These are phyloP conservation scores for Python bivittatus DNA, from an alignment of 2,113 vertebrate genomes.

Conservation along the genomic window DNA sequence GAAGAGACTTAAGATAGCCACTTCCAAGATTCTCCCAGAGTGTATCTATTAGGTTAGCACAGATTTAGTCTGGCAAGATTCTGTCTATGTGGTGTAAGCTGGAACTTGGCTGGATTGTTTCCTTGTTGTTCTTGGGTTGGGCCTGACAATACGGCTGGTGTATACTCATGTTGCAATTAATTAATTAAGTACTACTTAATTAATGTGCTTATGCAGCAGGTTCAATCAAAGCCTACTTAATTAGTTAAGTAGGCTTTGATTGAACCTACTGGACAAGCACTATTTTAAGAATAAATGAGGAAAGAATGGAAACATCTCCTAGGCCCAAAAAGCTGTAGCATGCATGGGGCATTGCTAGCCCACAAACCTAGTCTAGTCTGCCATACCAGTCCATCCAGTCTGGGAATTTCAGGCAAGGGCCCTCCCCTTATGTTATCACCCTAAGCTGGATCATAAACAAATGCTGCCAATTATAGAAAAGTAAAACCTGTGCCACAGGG, in stretches of 20 bases:
- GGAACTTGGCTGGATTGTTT: too few species aligned
- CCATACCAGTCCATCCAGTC: not conserved
- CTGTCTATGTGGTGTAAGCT: too few species aligned
- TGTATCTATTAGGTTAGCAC: too few species aligned
- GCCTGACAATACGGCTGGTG: too few species aligned
- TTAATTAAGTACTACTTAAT: too few species aligned
- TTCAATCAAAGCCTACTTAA: too few species aligned
- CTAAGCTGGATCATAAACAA: not conserved
- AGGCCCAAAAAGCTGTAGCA: not conserved
- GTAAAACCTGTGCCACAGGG: not conserved
- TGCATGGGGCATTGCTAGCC: not conserved
- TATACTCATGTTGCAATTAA: not conserved
- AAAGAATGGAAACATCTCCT: not conserved
- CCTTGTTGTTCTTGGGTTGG: too few species aligned
- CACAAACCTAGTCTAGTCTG: not conserved
- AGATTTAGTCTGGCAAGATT: too few species aligned
- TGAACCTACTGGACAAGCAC: not conserved
- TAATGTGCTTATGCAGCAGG: too few species aligned
- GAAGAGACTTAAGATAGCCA: too few species aligned
- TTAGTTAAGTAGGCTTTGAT: not conserved
- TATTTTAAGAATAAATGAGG: not conserved
- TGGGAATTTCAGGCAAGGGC: not conserved
- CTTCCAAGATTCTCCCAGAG: too few species aligned
- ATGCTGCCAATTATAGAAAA: not conserved
- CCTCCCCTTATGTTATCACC: not conserved